Conservation (phyloP, 2,113 vertebrate species). For the Pygoscelis adeliae region DNA sequence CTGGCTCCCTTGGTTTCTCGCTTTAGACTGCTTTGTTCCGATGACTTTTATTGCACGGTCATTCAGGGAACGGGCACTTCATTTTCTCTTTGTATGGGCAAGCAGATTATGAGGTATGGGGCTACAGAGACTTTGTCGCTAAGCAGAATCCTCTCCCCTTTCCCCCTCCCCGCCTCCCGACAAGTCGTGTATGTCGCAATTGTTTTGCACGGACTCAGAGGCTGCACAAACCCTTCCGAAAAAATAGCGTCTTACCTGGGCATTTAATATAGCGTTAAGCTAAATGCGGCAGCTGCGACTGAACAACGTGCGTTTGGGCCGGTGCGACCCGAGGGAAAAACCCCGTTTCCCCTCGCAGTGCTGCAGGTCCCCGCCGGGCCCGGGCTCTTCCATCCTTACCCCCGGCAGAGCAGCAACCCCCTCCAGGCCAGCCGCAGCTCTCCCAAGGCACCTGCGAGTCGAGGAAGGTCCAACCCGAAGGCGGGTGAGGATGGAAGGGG, state of each 20-base stretch:
- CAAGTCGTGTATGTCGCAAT: not conserved
- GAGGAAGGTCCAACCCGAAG: not conserved
- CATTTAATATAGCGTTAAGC: not conserved
- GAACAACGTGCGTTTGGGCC: not conserved
- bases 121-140: slow-evolving; percentile 10
- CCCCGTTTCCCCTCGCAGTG: not conserved
- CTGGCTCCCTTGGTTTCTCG: slow-evolving; percentile 79
- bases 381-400: not conserved
- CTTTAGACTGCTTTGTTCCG: slow-evolving; percentile 64
- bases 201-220: not conserved
- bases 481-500: not conserved
- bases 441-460: not conserved
- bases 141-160: not conserved
- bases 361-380: not conserved
- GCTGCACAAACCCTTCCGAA: not conserved
- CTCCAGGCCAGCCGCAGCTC: not conserved
- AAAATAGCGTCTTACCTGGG: not conserved
- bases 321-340: not conserved
- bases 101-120: slow-evolving; percentile 60
- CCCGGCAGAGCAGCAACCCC: not conserved
- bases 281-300: not conserved
- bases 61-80: slow-evolving; percentile 57
- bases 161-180: not conserved
- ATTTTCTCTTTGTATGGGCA: slow-evolving; percentile 31
- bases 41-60: slow-evolving; percentile 64